phyloP scores from a whole-genome alignment of 2,113 vertebrate species.

The Vidua macroura region DNA sequence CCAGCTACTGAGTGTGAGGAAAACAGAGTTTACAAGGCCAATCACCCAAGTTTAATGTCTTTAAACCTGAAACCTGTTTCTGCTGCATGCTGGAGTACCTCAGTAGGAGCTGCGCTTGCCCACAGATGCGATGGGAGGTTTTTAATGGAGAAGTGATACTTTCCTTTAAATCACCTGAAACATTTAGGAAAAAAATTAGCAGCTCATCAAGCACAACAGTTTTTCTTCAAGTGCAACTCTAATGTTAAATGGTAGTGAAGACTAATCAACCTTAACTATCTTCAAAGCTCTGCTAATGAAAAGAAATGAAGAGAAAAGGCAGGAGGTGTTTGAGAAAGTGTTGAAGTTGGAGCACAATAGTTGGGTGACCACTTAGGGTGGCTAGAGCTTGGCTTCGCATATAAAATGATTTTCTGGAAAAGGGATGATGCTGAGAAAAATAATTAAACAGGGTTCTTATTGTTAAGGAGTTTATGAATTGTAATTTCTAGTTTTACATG shows the following conservation, averaged over 20 bases:
- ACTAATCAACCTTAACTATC: neutral
- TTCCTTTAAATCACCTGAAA: neutral
- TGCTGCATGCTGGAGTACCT: neutral
- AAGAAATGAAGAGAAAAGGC: neutral
- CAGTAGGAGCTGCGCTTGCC: neutral
- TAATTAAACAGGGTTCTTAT: accelerated
- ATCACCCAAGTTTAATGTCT: neutral
- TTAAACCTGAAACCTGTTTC: neutral
- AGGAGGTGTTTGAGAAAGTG: accelerated
- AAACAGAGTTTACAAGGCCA: neutral
- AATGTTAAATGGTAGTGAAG: neutral
- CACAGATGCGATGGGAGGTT: neutral
- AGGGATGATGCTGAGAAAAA: accelerated
- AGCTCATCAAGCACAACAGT: neutral
- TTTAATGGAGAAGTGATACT: neutral
- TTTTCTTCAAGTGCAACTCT: neutral
- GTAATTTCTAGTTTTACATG: accelerated
- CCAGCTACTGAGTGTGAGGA: neutral
- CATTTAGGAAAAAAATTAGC: neutral
- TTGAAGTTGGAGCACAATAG: accelerated
- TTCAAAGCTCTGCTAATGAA: neutral
- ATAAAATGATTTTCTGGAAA: accelerated
- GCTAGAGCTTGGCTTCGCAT: accelerated
- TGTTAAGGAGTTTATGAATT: accelerated
- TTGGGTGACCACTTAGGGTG: accelerated